phyloP scores from a whole-genome alignment of 1,140 invertebrate genomes.

The Oryctes rhinoceros region DNA sequence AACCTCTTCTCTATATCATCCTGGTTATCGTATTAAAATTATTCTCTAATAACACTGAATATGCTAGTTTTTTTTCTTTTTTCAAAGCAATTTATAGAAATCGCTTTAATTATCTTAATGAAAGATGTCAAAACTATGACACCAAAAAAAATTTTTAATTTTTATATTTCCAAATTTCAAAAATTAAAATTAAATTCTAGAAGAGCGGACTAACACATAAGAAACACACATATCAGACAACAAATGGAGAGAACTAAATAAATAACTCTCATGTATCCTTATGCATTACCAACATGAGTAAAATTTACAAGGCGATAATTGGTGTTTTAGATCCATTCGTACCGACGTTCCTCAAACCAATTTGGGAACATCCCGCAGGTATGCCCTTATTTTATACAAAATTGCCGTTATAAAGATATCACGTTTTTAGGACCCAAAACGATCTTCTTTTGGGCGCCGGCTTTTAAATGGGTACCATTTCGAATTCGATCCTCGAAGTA shows the following conservation, averaged over 20 bases:
- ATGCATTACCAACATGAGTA: conserved; percentile 57
- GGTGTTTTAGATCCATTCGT: conserved; percentile 76
- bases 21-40: too few species aligned
- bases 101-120: not conserved
- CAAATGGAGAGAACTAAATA: not conserved
- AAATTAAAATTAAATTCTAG: not conserved
- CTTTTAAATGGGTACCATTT: conserved; percentile 88
- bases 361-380: conserved; percentile 93
- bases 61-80: too few species aligned
- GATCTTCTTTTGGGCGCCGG: conserved; percentile 93
- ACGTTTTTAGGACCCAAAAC: conserved; percentile 82
- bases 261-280: not conserved
- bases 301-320: conserved; percentile 73
- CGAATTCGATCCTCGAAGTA: not conserved
- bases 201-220: not conserved
- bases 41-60: too few species aligned
- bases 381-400: conserved; percentile 52
- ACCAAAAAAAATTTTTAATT: not conserved
- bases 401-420: not conserved
- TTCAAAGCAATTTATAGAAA: too few species aligned
- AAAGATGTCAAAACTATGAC: not conserved
- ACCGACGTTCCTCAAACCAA: conserved; percentile 77
- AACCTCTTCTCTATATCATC: too few species aligned
- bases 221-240: too few species aligned
- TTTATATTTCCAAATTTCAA: not conserved